Percentiles rank a stretch among this genome's conserved stretches.
phyloP scores from a whole-genome alignment of 2,888 invertebrate genomes.

The Uropetala carovei region DNA sequence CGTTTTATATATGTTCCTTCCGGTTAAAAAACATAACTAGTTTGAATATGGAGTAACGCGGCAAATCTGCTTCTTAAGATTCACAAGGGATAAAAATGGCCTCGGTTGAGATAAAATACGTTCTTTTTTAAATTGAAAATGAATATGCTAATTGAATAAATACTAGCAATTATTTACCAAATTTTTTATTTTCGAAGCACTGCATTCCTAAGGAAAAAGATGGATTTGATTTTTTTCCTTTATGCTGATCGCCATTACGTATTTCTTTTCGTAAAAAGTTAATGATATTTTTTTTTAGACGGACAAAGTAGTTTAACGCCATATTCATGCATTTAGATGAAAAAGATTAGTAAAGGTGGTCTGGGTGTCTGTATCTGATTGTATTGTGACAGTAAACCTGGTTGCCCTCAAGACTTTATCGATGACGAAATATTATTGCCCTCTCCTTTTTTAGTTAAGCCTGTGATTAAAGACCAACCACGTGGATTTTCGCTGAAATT shows the following conservation, averaged over 20 bases:
- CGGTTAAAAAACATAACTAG: conserved; percentile 4
- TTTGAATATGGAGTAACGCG: conserved; percentile 13
- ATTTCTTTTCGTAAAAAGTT: not conserved
- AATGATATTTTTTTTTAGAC: not conserved
- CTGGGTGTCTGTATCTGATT: no score
- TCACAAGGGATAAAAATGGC: not conserved
- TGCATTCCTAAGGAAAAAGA: not conserved
- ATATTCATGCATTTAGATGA: no score
- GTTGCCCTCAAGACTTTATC: no score
- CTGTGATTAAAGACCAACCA: no score
- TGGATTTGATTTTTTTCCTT: not conserved
- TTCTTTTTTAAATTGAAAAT: not conserved
- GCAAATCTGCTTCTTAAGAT: not conserved
- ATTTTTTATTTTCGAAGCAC: not conserved
- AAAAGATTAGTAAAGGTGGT: no score
- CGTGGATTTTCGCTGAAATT: no score
- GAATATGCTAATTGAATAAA: conserved; percentile 23
- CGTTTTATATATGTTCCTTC: conserved; percentile 59
- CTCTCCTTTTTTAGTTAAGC: no score
- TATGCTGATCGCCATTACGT: not conserved
- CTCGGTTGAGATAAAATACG: not conserved
- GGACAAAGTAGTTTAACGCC: no score
- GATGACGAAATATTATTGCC: no score
- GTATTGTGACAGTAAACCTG: no score
- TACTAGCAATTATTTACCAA: not conserved